A percentile compares a stretch with the other conserved stretches of the same genome.
These are phyloP conservation scores for Drosophila novamexicana DNA, from an alignment of 1,140 invertebrate genomes.

Conservation along the genomic window DNA sequence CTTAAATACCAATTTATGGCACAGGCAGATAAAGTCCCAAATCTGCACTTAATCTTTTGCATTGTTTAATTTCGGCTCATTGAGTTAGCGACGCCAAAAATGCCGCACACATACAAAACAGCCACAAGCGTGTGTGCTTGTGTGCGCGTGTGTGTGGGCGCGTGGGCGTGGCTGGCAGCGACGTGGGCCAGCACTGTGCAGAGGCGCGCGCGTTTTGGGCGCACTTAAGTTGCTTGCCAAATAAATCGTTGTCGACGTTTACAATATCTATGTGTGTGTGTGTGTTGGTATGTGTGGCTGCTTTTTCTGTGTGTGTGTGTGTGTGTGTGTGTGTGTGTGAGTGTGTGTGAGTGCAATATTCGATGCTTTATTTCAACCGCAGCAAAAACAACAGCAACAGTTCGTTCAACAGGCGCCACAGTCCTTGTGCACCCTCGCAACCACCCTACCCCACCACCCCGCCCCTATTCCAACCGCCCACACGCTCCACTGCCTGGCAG, in stretches of 20 bases:
- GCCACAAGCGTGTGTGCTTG: slow-evolving; percentile 18
- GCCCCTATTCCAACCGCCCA: slow-evolving; percentile 7
- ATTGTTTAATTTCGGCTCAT: slow-evolving; percentile 84
- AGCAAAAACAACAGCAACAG: slow-evolving; percentile 56
- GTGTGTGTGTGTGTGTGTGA: slow-evolving; percentile 19
- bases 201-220: slow-evolving; percentile 34
- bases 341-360: slow-evolving; percentile 53
- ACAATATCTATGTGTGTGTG: slow-evolving; percentile 31
- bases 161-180: slow-evolving; percentile 48
- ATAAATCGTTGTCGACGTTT: slow-evolving; percentile 73
- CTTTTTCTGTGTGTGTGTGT: not conserved
- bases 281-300: not conserved
- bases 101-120: slow-evolving; percentile 39
- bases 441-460: not conserved
- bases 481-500: not conserved
- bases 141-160: slow-evolving; percentile 8
- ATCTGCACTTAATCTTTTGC: slow-evolving; percentile 84
- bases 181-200: slow-evolving; percentile 57
- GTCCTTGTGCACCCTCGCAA: not conserved
- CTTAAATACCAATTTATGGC: slow-evolving; percentile 85
- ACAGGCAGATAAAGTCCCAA: slow-evolving; percentile 84
- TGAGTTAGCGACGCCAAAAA: slow-evolving; percentile 75
- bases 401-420: slow-evolving; percentile 68
- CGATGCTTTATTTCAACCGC: slow-evolving; percentile 80
- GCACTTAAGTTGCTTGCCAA: slow-evolving; percentile 74